Evolutionary conservation across 2,888 invertebrate genomes (phyloP), one percentile per base, ranked within the genome.

Genomic region (Lasioglossum malachurum): DNA sequence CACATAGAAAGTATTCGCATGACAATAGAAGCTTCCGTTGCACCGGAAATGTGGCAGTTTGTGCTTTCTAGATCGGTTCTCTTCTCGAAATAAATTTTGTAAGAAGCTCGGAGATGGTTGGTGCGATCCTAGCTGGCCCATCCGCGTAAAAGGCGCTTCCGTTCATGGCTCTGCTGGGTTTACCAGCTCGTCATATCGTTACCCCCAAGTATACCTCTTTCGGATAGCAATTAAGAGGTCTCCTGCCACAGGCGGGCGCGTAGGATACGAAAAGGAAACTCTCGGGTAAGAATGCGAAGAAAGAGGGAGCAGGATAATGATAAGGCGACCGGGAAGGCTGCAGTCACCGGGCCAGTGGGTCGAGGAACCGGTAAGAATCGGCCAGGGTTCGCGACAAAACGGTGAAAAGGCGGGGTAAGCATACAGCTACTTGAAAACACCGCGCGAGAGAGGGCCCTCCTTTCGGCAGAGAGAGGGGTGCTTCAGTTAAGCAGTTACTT

Each of bases 401-500:
- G 69, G 23, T 35, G 69, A 78, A 78, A 78, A 46, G 78, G 57
- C 53, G 71, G n/a, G 78, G 44, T 57, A 67, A 35, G 83, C 46
- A 69, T 44, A 35, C 53, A 57, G 14, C n/a, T 67, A 57, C 41
- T 71, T 27, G 84, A 78, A 84, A 80, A 84, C 75, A 60, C 46
- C 23, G 46, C 19, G 31, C 35, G 83, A 27, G 71, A 78, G 80
- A 53, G 67, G 27, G 53, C 19, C 41, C 53, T 49, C 27, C 38
- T 74, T 23, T 73, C 14, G 53, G 4, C 46, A 14, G 44, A 60
- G 35, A 38, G n/a, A 23, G 69, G 75, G 60, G 74, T 72, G 60
- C 69, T 82, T 23, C 67, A 53, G 84, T 73, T 75, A 82, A 87
- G 78, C 77, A 82, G 82, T 85, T 80, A 80, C 82, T 80, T 84